These are phyloP conservation scores for Whitmania pigra DNA, from an alignment of 1,140 invertebrate genomes.

Conservation along the genomic window DNA sequence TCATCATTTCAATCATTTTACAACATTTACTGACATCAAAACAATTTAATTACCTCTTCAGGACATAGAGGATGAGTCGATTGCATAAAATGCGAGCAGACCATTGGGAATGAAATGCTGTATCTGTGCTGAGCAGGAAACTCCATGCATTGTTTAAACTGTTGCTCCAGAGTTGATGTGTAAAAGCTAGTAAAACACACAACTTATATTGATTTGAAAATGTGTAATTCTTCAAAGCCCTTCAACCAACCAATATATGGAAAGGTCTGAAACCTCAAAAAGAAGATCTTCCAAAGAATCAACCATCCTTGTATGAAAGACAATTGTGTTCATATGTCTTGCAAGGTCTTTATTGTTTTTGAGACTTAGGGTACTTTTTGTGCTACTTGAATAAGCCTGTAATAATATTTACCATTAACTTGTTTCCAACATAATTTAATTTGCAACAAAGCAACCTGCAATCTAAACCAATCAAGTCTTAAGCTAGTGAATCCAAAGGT, in stretches of 20 bases:
- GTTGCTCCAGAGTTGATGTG: constrained; percentile 88
- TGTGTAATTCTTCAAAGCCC: background rate
- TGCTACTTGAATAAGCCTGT: constrained; percentile 72
- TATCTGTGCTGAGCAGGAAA: constrained; percentile 94
- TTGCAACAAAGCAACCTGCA: constrained; percentile 51
- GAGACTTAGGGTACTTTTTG: constrained; percentile 65
- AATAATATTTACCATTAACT: constrained; percentile 22
- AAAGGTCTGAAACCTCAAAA: constrained; percentile 88
- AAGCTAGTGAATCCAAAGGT: constrained; percentile 88
- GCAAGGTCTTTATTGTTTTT: constrained; percentile 76
- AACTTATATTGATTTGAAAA: background rate
- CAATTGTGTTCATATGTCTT: constrained; percentile 78
- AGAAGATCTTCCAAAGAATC: constrained; percentile 95
- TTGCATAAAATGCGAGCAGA: constrained; percentile 93
- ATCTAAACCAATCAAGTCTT: constrained; percentile 87
- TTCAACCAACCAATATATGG: constrained; percentile 64
- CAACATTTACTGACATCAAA: background rate
- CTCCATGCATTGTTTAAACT: constrained; percentile 95
- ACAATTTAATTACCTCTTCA: constrained; percentile 62
- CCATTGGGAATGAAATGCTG: constrained; percentile 90
- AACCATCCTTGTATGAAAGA: constrained; percentile 95
- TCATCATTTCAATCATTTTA: background rate
- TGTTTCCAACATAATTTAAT: too few species aligned
- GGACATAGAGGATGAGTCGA: constrained; percentile 95
- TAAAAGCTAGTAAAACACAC: constrained; percentile 59